These are phyloP conservation scores for Magallana angulata DNA, from an alignment of 1,140 invertebrate genomes.

Conservation along the genomic window DNA sequence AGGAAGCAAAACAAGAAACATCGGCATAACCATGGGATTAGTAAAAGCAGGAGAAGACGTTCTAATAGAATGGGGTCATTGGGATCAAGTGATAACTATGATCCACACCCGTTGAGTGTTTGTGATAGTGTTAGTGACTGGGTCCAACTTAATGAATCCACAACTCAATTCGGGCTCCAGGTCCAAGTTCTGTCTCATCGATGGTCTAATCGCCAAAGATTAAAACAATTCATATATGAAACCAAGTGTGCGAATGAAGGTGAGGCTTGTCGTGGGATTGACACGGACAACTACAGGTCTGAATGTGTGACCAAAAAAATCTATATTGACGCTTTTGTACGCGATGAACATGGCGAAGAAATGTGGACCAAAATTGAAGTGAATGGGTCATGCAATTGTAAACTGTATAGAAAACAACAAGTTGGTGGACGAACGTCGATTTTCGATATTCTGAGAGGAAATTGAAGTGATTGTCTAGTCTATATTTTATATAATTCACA, in stretches of 20 bases:
- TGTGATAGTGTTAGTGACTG: slow-evolving; percentile 54
- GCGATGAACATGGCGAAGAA: slow-evolving; percentile 46
- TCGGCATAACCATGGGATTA: slow-evolving; percentile 6
- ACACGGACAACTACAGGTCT: slow-evolving; percentile 45
- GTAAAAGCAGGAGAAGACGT: slow-evolving; percentile 16
- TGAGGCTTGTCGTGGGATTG: slow-evolving; percentile 42
- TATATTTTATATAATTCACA: too few relatives aligned
- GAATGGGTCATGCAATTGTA: slow-evolving; percentile 55
- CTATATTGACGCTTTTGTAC: slow-evolving; percentile 48
- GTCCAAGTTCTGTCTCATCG: slow-evolving; percentile 47
- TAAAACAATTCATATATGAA: slow-evolving; percentile 53
- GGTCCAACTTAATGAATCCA: slow-evolving; percentile 44
- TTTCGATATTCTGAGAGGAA: slow-evolving; percentile 21
- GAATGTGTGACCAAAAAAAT: slow-evolving; percentile 55
- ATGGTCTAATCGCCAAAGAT: slow-evolving; percentile 9
- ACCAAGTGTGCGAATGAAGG: slow-evolving; percentile 45
- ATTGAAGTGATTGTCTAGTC: neutral
- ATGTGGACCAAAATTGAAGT: slow-evolving; percentile 52
- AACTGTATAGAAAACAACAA: slow-evolving; percentile 46
- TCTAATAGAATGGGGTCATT: neutral
- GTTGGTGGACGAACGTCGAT: slow-evolving; percentile 28
- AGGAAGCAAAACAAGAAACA: slow-evolving; percentile 31
- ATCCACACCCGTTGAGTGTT: slow-evolving; percentile 33
- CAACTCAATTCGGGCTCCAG: slow-evolving; percentile 43
- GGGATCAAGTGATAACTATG: neutral